A percentile compares a stretch with the other conserved stretches of the same genome.
These are phyloP conservation scores for Remorina albescens DNA, from an alignment of 2,797 vertebrate species.

Conservation along the genomic window DNA sequence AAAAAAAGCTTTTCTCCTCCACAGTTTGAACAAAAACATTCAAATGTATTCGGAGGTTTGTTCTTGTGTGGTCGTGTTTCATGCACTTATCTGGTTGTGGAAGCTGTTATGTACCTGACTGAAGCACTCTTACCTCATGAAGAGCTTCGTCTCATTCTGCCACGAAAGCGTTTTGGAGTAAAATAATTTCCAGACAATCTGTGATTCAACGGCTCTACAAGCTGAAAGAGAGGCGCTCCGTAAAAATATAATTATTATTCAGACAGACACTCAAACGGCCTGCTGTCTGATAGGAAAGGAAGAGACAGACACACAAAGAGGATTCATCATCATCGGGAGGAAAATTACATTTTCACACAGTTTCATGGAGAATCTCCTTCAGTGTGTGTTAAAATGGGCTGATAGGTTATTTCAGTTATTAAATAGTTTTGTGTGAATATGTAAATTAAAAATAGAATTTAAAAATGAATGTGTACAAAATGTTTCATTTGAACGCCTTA, in stretches of 20 bases:
- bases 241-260: conserved; percentile 11
- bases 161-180: conserved; percentile 40
- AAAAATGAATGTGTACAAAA: too few relatives aligned
- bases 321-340: not conserved
- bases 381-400: too few relatives aligned
- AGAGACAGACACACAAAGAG: not conserved
- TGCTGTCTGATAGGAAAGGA: not conserved
- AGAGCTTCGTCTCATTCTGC: conserved; percentile 46
- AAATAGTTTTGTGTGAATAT: too few relatives aligned
- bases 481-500: too few relatives aligned
- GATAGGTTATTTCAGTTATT: too few relatives aligned
- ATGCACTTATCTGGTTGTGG: conserved; percentile 38
- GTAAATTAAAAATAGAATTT: too few relatives aligned
- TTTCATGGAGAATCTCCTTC: too few relatives aligned
- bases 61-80: conserved; percentile 35
- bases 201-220: conserved; percentile 27
- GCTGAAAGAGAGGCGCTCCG: not conserved
- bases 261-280: not conserved
- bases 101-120: conserved; percentile 40
- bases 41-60: conserved; percentile 54
- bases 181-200: conserved; percentile 42
- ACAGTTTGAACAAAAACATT: conserved; percentile 42
- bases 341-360: not conserved
- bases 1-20: conserved; percentile 18
- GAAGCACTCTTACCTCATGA: conserved; percentile 46